A percentile compares a stretch with the other conserved stretches of the same genome.
Evolutionary conservation across 2,113 vertebrate species (phyloP).

Genomic region (Semnornis frantzii): DNA sequence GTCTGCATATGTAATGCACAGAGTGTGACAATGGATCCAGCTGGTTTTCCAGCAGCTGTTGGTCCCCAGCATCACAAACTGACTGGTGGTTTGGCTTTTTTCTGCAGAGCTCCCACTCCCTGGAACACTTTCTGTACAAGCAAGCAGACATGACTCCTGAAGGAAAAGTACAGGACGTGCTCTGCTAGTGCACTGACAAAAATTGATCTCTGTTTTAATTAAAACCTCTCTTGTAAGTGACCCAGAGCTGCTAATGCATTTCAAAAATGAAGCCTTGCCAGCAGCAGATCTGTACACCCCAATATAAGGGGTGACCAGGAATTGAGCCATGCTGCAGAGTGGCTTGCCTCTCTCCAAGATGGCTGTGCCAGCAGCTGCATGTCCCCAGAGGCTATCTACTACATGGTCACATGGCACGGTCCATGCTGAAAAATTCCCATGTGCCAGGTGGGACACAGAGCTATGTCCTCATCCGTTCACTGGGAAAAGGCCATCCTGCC

Average conservation of each 20-base stretch:
- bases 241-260: constrained; percentile 57
- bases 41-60: not conserved
- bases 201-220: constrained; percentile 73
- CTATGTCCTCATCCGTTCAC: not conserved
- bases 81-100: not conserved
- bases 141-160: not conserved
- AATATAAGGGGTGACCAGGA: not conserved
- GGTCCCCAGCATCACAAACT: fast-evolving
- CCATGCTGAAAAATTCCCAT: not conserved
- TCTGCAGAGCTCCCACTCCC: constrained; percentile 28
- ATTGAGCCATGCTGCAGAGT: not conserved
- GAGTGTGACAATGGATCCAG: not conserved
- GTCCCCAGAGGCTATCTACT: not conserved
- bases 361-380: fast-evolving
- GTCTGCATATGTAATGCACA: fast-evolving
- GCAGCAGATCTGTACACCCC: not conserved
- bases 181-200: constrained; percentile 51
- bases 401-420: fast-evolving
- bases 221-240: constrained; percentile 65
- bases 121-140: not conserved
- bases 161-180: constrained; percentile 68
- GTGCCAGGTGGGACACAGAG: not conserved
- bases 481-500: not conserved
- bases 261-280: constrained; percentile 10
- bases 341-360: fast-evolving